These are phyloP conservation scores for Amphipoea oculea DNA, from an alignment of 2,888 invertebrate genomes.

Conservation along the genomic window DNA sequence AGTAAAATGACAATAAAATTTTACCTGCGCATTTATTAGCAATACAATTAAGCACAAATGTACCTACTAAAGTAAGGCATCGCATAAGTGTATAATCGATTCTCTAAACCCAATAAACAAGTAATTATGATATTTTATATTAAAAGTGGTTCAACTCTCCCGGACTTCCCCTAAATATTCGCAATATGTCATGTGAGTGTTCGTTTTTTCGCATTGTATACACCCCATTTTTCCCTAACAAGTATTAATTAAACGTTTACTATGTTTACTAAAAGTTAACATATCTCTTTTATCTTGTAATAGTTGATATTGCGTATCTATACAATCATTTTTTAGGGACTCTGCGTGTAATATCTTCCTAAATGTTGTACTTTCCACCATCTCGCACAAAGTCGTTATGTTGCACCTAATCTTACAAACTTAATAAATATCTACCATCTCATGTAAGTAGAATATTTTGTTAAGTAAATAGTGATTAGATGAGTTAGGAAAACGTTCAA, in stretches of 20 bases:
- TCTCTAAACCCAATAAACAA: too few species aligned
- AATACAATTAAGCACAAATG: too few species aligned
- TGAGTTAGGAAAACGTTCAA: slow-evolving; percentile 39
- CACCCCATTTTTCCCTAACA: background rate
- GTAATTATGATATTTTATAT: too few species aligned
- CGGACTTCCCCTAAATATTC: too few species aligned
- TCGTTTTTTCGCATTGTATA: slow-evolving; percentile 18
- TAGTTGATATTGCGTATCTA: slow-evolving; percentile 32
- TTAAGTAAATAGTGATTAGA: slow-evolving; percentile 53
- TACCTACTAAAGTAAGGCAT: too few species aligned
- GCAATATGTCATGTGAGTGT: background rate
- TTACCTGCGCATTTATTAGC: too few species aligned
- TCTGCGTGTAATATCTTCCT: slow-evolving; percentile 42
- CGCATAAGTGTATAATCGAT: too few species aligned
- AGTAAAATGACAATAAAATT: too few species aligned
- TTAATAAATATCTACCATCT: slow-evolving; percentile 49
- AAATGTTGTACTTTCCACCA: slow-evolving; percentile 38
- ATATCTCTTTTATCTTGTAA: slow-evolving; percentile 44
- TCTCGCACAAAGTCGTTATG: slow-evolving; percentile 54
- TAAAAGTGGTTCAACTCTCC: too few species aligned
- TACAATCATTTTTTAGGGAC: slow-evolving; percentile 26
- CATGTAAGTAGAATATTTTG: slow-evolving; percentile 55
- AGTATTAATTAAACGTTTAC: slow-evolving; percentile 13
- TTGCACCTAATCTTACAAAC: slow-evolving; percentile 56
- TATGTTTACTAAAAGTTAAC: slow-evolving; percentile 27